Base-by-base conservation (phyloP, 2,888 invertebrate species). In the Drosophila kanekoi region DNA sequence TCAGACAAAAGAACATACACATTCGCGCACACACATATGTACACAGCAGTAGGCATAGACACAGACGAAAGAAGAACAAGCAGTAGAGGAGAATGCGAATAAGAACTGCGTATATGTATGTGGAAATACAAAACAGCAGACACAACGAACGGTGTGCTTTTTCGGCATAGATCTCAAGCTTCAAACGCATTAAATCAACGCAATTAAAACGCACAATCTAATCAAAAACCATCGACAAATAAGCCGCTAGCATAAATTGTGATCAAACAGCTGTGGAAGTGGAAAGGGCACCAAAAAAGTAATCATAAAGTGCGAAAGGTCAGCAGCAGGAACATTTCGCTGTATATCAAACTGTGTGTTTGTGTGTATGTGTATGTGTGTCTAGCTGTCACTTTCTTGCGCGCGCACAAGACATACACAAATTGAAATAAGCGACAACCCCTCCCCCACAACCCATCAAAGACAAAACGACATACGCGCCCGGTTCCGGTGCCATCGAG, bases 261-360 rank as follows among this genome's bases (percentile, higher is more conserved):
- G 59, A 57, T 63, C 49, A 41, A 86, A 77, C 81, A 81, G 79
- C 81, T 79, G 85, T 66, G 67, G 66, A 57, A 69, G 72, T 77
- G 77, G 69, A 72, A 73, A 79, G 72, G 75, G 71, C 68, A 75
- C 62, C 56, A 76, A 73, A 79, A 89, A 89, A 85, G 77, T 80
- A 79, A 89, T 77, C 77, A 79, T 74, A 84, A 90, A 91, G 88
- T 91, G 84, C 72, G 84, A 91, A 91, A 91, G 91, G 91, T 90
- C 90, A 90, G 91, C 91, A 63, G 71, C 52, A 77, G 69, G 82
- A 78, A 85, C 75, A 65, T 72, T 77, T 69, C 51, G 56, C 63
- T 72, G 78, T 75, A 63, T 79, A 68, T 63, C 47, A 69, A 68
- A 47, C 65, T 65, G 59, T 58, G 58, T 28, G 52, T 49, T 59